These are phyloP conservation scores for Palythoa grandis DNA, from an alignment of 92 coral and sea anemone species.

Conservation along the genomic window DNA sequence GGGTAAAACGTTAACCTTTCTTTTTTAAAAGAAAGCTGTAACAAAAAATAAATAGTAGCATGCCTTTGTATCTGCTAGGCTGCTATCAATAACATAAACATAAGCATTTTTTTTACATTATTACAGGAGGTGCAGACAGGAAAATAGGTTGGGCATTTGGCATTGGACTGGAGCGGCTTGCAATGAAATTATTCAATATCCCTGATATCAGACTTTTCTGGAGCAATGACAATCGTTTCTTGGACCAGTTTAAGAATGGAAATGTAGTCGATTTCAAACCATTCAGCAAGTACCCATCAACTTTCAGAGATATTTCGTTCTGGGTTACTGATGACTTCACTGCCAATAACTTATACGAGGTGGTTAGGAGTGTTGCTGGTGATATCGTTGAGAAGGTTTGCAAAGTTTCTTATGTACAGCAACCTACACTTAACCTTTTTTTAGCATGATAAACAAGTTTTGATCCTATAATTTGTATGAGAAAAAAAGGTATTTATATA, in stretches of 20 bases:
- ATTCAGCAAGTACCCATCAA: constrained; percentile 98
- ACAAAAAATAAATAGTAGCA: too few relatives aligned
- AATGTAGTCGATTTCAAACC: constrained; percentile 82
- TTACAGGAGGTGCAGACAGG: constrained; percentile 86
- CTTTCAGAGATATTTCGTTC: constrained; percentile 87
- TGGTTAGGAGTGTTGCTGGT: constrained; percentile 91
- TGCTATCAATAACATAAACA: too few relatives aligned
- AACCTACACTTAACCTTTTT: too few relatives aligned
- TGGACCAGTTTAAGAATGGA: constrained; percentile 77
- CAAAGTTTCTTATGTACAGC: not conserved
- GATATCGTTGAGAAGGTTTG: constrained; percentile 92
- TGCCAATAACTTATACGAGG: constrained; percentile 87
- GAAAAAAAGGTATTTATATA: too few relatives aligned
- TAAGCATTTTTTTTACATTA: not conserved
- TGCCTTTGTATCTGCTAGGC: too few relatives aligned
- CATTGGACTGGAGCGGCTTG: constrained; percentile 93
- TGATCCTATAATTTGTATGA: too few relatives aligned
- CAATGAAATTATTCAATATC: constrained; percentile 92
- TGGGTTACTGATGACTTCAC: constrained; percentile 87
- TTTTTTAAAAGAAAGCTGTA: too few relatives aligned
- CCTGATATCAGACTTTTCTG: constrained; percentile 98
- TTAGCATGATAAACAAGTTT: too few relatives aligned
- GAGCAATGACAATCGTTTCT: constrained; percentile 89
- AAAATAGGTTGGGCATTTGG: constrained; percentile 99
- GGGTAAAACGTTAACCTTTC: too few relatives aligned